Base-by-base conservation (phyloP, 2,113 vertebrate genomes). In the Paratilapia polleni region DNA sequence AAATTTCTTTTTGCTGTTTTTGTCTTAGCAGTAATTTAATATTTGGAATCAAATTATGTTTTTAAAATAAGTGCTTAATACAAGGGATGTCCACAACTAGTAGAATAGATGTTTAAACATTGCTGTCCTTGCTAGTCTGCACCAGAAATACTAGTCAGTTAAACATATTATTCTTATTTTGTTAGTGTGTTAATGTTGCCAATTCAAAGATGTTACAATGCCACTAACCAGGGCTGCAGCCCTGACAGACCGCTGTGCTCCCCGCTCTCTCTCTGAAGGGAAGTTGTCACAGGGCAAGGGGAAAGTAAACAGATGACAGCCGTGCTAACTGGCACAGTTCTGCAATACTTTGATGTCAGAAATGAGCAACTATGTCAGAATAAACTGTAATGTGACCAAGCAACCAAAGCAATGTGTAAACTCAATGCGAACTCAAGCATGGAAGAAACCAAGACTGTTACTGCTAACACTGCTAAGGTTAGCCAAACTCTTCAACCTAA, bases 171-270 rank as follows among this genome's bases (percentile, higher is more conserved):
- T 31, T 31, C 28, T 31, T 31, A 4, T 43, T 66, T 66, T 43
- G 24, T 0, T 10, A 17, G 1, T 66, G 34, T 34, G 22, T n/a
- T 20, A 20, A n/a, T 8, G 41, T 68, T 68, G 22, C 64, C 41
- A 26, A 22, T 68, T 68, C 64, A 68, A 47, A 49, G 64, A 49
- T 68, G 64, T 14, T 0, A 0, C 26, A 41, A 49, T 68, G 64
- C 22, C 0, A 43, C 36, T 43, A 66, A 66, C 4, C n/a, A 66
- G 36, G 3, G 6, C 0, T 13, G 41, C 41, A 43, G 11, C 11
- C 38, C 38, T 43, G 41, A 43, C 11, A 43, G 41, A 12, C 12
- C 11, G 12, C 41, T 43, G 41, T 11, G 13, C 10, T 31, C 28
- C 28, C 28, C 28, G 2, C 28, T 31, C 26, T 68, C 22, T 28